Evolutionary conservation across 2,797 vertebrate species (phyloP), one percentile per base, ranked within the genome.

Genomic region (Hozukius guyotensis): DNA sequence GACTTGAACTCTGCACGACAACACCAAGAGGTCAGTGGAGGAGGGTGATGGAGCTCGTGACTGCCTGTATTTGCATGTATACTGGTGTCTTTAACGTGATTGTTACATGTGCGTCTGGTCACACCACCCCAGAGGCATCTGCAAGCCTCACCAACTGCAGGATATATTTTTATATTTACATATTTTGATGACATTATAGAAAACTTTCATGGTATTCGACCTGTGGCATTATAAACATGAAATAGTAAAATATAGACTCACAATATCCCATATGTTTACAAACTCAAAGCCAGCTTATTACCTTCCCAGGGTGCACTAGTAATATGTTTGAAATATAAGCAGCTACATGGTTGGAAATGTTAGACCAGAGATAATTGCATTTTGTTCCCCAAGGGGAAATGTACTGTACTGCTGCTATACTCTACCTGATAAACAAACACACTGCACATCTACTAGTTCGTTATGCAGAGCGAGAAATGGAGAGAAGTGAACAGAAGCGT

Each of bases 1-100:
- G 94, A 98, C 81, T 80, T 96, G 65, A 95, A 97, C 68, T 91
- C 84, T 78, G 96, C 95, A 24, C 90, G 82, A 31, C 84, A 92
- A 9, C 96, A 97, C 63, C 98, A 98, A 86, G 95, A 96, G 98
- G 98, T 99, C 91, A 87, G 95, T 80, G 70, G 34, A 36, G 70
- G 31, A 36, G 63, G 38, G 36, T 14, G 32, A 24, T 34, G 46
- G 6, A 72, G 49, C 36, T 8, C 20, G 20, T 55, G 32, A 34
- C 59, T 59, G 4, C 22, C 25, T 24, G 4, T 57, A 46, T 66
- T 38, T 36, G 49, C 29, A 62, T 55, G 32, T 13, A 18, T 12
- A 52, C 16, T 20, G 20, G 13, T 49, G 63, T 60, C 29, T 63
- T 38, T 66, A 3, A 6, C 4, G 34, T 29, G 4, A 5, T 32